A percentile compares a stretch with the other conserved stretches of the same genome.
phyloP scores from a whole-genome alignment of 2,113 vertebrate species.

The Scortum barcoo region DNA sequence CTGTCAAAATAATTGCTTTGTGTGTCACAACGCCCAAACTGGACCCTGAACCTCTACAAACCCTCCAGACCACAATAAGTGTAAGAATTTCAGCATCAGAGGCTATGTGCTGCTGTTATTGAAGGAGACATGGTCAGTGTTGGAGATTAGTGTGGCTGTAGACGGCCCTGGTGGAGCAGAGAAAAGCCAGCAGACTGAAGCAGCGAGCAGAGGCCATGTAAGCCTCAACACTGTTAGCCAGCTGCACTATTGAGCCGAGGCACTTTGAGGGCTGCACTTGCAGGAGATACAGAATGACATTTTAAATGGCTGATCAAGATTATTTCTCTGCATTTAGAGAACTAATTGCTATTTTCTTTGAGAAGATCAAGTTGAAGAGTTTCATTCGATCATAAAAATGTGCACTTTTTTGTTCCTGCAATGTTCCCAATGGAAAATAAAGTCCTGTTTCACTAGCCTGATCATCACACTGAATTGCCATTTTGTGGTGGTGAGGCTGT shows the following conservation, averaged over 20 bases:
- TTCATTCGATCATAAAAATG: no score
- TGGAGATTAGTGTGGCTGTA: conserved; percentile 87
- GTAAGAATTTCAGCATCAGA: not conserved
- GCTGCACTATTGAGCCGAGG: conserved; percentile 86
- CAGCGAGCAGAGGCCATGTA: conserved; percentile 87
- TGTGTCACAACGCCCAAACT: no score
- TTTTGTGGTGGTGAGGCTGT: not conserved
- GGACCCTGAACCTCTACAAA: not conserved
- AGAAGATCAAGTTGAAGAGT: not conserved
- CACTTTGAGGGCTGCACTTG: conserved; percentile 47
- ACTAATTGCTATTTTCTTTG: not conserved
- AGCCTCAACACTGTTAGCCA: conserved; percentile 87
- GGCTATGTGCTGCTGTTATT: not conserved
- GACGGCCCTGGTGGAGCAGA: conserved; percentile 87
- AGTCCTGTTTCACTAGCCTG: not conserved
- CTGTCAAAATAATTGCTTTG: not conserved
- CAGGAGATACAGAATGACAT: conserved; percentile 2
- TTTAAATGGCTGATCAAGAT: not conserved
- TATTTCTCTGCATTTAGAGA: not conserved
- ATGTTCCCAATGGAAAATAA: not conserved
- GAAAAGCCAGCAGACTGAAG: conserved; percentile 88
- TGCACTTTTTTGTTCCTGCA: not conserved
- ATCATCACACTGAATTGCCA: not conserved
- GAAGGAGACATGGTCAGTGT: not conserved
- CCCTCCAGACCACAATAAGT: not conserved